phyloP scores from a whole-genome alignment of 53 echinoderm and acorn worm species.

The Holothuria leucospilota region DNA sequence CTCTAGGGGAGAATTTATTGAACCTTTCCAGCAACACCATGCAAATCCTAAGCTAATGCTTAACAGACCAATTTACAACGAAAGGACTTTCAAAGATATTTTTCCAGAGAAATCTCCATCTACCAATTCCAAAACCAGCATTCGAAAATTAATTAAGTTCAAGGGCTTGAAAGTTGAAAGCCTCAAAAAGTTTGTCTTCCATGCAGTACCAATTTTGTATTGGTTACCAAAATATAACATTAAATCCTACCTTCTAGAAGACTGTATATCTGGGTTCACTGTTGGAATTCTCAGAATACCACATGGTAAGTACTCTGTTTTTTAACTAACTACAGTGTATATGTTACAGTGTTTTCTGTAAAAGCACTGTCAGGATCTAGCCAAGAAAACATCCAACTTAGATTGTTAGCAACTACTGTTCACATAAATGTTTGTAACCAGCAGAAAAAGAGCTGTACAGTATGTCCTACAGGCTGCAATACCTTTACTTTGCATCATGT shows the following conservation, averaged over 20 bases:
- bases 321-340: no score
- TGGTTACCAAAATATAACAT: constrained; percentile 87
- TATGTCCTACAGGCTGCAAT: no score
- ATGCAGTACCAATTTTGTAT: constrained; percentile 71
- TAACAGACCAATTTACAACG: constrained; percentile 35
- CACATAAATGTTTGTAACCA: no score
- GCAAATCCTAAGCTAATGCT: neutral
- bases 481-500: no score
- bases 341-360: no score
- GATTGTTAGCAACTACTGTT: no score
- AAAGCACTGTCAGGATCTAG: no score
- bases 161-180: neutral
- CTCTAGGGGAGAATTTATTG: no score
- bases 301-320: constrained; percentile 61
- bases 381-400: no score
- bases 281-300: constrained; percentile 86
- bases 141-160: neutral
- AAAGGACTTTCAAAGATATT: constrained; percentile 23
- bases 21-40: neutral
- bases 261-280: constrained; percentile 77
- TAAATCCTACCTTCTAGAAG: constrained; percentile 51
- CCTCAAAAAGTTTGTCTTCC: constrained; percentile 46
- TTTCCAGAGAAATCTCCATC: neutral
- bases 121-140: neutral
- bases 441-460: no score